Percentiles rank a stretch among this genome's conserved stretches.
phyloP scores from a whole-genome alignment of 1,140 invertebrate genomes.

The Tachypleus tridentatus region DNA sequence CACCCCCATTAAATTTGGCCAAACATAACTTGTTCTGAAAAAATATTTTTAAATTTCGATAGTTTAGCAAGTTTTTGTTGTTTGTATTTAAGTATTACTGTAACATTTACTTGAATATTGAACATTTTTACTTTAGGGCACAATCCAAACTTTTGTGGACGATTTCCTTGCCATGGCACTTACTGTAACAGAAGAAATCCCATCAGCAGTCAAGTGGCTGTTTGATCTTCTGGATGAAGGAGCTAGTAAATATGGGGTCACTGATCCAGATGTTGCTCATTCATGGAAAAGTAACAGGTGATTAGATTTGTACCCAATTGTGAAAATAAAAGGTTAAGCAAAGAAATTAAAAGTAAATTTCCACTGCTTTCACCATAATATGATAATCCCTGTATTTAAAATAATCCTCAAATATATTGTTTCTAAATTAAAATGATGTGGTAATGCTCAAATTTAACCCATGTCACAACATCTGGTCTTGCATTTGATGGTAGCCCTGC shows the following conservation, averaged over 20 bases:
- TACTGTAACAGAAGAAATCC: conserved; percentile 62
- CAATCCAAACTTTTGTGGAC: conserved; percentile 91
- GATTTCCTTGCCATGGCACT: conserved; percentile 84
- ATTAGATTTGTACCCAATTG: neutral
- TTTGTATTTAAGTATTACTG: neutral
- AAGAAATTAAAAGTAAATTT: neutral
- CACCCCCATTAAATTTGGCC: neutral
- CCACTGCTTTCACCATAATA: neutral
- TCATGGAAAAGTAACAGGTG: conserved; percentile 87
- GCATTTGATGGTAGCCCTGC: too few species aligned
- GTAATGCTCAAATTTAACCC: neutral
- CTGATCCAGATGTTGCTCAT: conserved; percentile 79
- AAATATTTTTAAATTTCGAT: neutral
- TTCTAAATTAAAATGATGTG: neutral
- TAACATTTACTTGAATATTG: neutral
- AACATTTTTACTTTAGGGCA: conserved; percentile 42
- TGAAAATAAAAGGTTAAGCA: neutral
- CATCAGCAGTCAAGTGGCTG: conserved; percentile 85
- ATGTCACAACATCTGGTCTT: neutral
- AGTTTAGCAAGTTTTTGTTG: neutral
- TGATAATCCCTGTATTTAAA: neutral
- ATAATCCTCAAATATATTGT: too few species aligned
- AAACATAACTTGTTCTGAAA: neutral
- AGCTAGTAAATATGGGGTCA: conserved; percentile 64
- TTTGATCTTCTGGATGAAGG: conserved; percentile 90